phyloP scores from a whole-genome alignment of 2,113 vertebrate species.

The Myotis davidii region DNA sequence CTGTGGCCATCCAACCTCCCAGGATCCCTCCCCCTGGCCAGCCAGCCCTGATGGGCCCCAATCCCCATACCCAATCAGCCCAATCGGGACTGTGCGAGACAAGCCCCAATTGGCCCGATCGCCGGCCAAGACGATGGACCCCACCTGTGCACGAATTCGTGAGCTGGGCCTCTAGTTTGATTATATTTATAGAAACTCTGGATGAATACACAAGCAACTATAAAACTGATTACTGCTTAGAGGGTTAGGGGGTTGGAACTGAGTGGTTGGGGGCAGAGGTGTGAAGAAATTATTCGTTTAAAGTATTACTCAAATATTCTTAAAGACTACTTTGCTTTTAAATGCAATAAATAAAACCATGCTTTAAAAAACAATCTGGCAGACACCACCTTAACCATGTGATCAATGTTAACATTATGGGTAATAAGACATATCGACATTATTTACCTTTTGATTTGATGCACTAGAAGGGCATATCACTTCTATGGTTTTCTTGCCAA shows the following conservation, averaged over 20 bases:
- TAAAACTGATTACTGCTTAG: not conserved
- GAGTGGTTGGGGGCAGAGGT: not conserved
- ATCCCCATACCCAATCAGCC: too few relatives aligned
- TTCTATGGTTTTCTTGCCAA: conserved; percentile 9
- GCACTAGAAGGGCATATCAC: not conserved
- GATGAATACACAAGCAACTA: not conserved
- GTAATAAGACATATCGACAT: not conserved
- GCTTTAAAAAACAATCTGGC: not conserved
- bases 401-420: not conserved
- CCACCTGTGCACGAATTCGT: too few relatives aligned
- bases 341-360: not conserved
- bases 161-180: not conserved
- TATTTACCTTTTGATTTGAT: not conserved
- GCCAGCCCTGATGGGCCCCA: too few relatives aligned
- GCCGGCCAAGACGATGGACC: too few relatives aligned
- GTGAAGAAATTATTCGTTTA: not conserved
- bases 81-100: too few relatives aligned
- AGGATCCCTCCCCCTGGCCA: too few relatives aligned
- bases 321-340: not conserved
- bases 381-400: not conserved
- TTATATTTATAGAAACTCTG: not conserved
- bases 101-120: too few relatives aligned
- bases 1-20: too few relatives aligned
- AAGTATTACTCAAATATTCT: not conserved
- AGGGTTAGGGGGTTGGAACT: not conserved